Base-by-base conservation (phyloP, 2,797 vertebrate genomes). In the Gymnothorax reevesii region DNA sequence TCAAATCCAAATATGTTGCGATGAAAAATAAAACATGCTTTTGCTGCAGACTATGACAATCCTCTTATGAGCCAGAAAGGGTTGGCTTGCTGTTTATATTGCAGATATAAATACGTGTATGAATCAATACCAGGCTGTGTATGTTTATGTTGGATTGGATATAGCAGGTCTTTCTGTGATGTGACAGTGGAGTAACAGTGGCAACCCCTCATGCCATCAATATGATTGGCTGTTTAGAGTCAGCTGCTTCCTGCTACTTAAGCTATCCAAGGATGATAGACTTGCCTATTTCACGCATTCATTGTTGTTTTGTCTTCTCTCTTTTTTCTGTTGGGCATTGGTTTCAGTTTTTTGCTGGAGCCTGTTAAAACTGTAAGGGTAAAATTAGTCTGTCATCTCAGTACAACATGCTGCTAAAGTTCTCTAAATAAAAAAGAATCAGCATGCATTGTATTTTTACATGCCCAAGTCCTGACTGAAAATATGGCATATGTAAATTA, bases 11-110 rank as follows among this genome's bases (percentile, higher is more conserved):
- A 92, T 90, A 86, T 88, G 49, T 92, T 87, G 79, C 86, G 60
- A 79, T 84, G 25, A 77, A 22, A 87, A 85, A 82, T 49, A 87
- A 89, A 89, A 85, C 84, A 82, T 84, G 85, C 73, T 66, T 90
- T 88, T 88, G 90, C 93, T 92, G 92, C 90, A 93, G 91, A 94
- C 89, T 91, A 93, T 92, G 95, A 96, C 95, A 96, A 96, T 96
- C 95, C 87, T 93, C 93, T 93, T 93, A 93, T 92, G 89, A 96
- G 94, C 94, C 94, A 88, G 92, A 93, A 92, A 90, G 93, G 91
- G 93, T 92, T 89, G 90, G 89, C 94, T 92, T 88, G 87, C 88
- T 88, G 86, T 93, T 90, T 93, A 88, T 92, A 88, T 90, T 84
- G 73, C 86, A 88, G 94, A 91, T 92, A 90, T 89, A 91, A 89